Percentiles rank a stretch among this genome's conserved stretches.
Conservation (phyloP, 2,113 vertebrate species). For the Anthoscopus minutus region DNA sequence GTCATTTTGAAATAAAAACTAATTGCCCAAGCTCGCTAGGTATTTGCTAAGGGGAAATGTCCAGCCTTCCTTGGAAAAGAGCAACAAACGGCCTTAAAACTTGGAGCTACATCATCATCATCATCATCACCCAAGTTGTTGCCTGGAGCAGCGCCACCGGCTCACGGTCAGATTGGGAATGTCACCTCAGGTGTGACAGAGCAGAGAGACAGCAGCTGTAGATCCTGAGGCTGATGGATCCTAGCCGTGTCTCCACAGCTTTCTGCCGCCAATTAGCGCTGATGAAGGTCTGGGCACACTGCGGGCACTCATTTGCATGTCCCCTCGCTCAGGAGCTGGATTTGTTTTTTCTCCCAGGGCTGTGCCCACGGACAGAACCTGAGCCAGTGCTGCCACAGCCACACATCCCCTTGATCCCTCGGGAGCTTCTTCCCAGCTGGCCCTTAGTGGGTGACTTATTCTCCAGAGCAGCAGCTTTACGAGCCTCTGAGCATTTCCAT, state of each 20-base stretch:
- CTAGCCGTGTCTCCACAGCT: neutral
- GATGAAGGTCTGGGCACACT: neutral
- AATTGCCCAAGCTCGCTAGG: neutral
- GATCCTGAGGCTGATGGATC: neutral
- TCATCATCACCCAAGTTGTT: neutral
- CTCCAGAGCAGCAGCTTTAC: neutral
- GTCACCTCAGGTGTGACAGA: neutral
- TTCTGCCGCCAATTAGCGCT: neutral
- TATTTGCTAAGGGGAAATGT: neutral
- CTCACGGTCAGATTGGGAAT: neutral
- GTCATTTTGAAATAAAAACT: neutral
- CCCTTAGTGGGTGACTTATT: neutral
- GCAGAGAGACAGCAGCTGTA: neutral
- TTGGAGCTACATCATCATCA: neutral
- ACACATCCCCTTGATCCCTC: fast-evolving
- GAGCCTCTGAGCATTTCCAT: neutral
- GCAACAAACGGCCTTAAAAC: neutral
- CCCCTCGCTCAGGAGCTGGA: neutral
- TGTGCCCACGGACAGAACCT: fast-evolving
- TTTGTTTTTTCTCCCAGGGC: neutral
- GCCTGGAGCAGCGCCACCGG: neutral
- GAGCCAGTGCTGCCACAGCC: fast-evolving
- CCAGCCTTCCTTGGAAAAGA: neutral
- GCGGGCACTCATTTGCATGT: neutral
- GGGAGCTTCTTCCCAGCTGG: neutral